Percentiles rank a stretch among this genome's conserved stretches.
phyloP scores from a whole-genome alignment of 2,113 vertebrate species.

The Oriolus oriolus region DNA sequence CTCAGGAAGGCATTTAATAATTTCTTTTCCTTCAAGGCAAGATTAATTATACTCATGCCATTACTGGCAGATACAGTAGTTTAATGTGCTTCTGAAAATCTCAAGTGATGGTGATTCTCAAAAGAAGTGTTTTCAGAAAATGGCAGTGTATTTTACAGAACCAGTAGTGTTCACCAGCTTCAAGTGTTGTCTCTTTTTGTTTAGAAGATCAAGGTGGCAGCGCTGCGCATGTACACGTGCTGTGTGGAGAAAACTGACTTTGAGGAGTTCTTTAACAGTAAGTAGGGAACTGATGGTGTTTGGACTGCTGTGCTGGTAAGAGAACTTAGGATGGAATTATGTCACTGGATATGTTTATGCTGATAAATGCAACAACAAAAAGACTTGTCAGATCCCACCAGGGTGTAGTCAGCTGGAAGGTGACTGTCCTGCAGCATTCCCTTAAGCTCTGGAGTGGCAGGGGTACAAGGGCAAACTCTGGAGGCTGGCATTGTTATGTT shows the following conservation, averaged over 20 bases:
- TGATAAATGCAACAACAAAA: neutral
- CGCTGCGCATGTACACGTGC: slow-evolving; percentile 95
- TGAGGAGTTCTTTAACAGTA: slow-evolving; percentile 94
- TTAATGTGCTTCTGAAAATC: neutral
- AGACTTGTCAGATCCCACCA: neutral
- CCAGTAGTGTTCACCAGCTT: neutral
- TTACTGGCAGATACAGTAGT: neutral
- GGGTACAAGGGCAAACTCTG: neutral
- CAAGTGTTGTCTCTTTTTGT: slow-evolving; percentile 42
- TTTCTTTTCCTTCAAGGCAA: neutral
- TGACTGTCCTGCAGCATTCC: neutral
- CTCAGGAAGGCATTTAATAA: neutral
- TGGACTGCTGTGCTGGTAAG: neutral
- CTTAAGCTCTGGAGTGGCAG: neutral
- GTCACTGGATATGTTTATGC: neutral
- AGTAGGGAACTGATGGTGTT: slow-evolving; percentile 46
- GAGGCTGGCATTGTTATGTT: neutral
- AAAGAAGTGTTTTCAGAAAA: neutral
- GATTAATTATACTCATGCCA: neutral
- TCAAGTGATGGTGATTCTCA: neutral
- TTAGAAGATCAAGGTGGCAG: slow-evolving; percentile 97
- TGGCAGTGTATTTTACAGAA: neutral
- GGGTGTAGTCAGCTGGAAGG: neutral
- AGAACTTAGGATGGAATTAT: neutral
- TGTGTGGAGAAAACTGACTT: slow-evolving; percentile 95